Percentiles rank a stretch among this genome's conserved stretches.
Conservation (phyloP, 2,888 invertebrate species). For the Brachylomia viminalis region DNA sequence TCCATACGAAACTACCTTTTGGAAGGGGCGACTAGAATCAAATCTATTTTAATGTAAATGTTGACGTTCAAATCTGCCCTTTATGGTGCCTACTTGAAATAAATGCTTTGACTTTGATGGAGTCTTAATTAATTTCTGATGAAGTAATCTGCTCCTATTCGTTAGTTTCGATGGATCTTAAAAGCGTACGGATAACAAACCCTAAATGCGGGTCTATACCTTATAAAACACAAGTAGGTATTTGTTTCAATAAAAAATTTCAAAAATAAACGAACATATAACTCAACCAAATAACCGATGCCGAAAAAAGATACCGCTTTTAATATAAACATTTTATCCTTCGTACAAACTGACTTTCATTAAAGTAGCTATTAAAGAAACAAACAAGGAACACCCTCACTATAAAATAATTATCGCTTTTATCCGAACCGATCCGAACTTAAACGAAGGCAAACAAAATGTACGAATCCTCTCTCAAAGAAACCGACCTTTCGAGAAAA, state of each 20-base stretch:
- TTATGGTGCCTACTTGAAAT: not conserved
- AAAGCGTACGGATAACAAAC: not conserved
- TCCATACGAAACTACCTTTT: no score
- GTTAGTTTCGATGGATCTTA: not conserved
- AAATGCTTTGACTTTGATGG: not conserved
- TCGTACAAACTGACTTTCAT: slow-evolving; percentile 83
- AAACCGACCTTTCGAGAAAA: slow-evolving; percentile 74
- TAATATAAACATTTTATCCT: slow-evolving; percentile 84
- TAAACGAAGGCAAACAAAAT: slow-evolving; percentile 67
- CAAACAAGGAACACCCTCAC: slow-evolving; percentile 88
- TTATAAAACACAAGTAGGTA: not conserved
- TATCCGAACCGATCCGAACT: slow-evolving; percentile 79
- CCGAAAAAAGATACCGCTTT: slow-evolving; percentile 75
- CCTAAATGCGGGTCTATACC: not conserved
- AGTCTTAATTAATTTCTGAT: no score
- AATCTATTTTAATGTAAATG: no score
- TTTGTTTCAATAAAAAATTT: slow-evolving; percentile 25
- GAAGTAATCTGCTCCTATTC: not conserved
- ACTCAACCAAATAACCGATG: slow-evolving; percentile 69
- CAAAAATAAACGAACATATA: slow-evolving; percentile 56
- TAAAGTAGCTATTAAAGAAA: slow-evolving; percentile 90
- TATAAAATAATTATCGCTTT: slow-evolving; percentile 90
- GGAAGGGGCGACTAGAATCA: not conserved
- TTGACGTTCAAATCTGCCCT: not conserved
- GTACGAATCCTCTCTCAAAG: slow-evolving; percentile 78